Evolutionary conservation across 2,113 vertebrate genomes (phyloP).

Genomic region (Poeciliopsis turrubarensis): DNA sequence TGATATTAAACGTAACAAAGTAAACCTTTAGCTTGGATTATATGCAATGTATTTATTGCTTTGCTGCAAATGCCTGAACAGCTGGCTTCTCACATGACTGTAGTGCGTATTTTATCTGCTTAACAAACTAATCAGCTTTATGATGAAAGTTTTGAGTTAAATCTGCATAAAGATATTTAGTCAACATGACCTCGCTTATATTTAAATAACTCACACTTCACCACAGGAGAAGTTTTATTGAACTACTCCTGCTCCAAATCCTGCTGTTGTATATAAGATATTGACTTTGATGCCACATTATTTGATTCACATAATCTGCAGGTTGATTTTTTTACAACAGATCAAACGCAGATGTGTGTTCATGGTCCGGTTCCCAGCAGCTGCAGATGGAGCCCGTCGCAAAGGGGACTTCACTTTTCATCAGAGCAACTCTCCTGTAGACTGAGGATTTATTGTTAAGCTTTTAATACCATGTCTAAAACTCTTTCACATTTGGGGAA

Average conservation of each 20-base stretch:
- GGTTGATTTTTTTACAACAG: conserved; percentile 49
- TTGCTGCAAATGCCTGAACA: background rate
- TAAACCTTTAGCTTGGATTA: no score
- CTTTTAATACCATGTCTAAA: conserved; percentile 70
- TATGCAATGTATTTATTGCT: no score
- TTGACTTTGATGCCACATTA: conserved; percentile 61
- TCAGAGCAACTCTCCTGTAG: conserved; percentile 39
- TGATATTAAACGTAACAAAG: no score
- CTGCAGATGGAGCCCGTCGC: conserved; percentile 60
- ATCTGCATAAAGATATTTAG: conserved; percentile 19
- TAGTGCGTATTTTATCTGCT: conserved; percentile 17
- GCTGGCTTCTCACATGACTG: conserved; percentile 16
- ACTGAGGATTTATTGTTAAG: conserved; percentile 74
- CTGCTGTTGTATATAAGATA: conserved; percentile 7
- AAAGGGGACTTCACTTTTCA: conserved; percentile 73
- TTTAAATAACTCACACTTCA: conserved; percentile 1
- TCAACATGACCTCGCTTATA: background rate
- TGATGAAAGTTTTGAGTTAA: conserved; percentile 28
- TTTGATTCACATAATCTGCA: conserved; percentile 53
- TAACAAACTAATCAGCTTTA: conserved; percentile 53
- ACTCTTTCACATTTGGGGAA: conserved; percentile 14
- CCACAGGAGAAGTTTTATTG: no score
- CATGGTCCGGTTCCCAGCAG: background rate
- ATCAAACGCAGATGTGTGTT: conserved; percentile 52
- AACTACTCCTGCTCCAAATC: background rate